Conservation (phyloP, 2,888 invertebrate genomes). For the Caenorhabditis japonica region DNA sequence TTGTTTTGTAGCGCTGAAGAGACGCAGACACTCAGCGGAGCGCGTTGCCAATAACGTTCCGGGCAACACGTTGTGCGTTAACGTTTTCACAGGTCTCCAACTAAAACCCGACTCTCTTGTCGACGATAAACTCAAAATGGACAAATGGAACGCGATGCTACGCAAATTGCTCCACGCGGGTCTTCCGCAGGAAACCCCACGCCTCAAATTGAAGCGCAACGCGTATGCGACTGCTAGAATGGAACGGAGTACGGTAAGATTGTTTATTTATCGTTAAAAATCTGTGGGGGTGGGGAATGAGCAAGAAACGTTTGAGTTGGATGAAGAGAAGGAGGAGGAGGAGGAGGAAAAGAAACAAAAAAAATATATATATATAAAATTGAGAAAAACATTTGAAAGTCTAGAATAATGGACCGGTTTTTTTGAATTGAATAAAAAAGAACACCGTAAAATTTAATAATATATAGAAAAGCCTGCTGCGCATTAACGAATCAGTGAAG, state of each 20-base stretch:
- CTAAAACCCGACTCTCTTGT: conserved; percentile 26
- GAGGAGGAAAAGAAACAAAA: too few relatives aligned
- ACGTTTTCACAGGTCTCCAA: conserved; percentile 27
- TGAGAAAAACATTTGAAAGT: too few relatives aligned
- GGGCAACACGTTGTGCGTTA: too few relatives aligned
- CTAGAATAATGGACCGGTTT: too few relatives aligned
- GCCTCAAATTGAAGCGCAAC: conserved; percentile 52
- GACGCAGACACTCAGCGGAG: too few relatives aligned
- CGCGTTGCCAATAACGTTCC: neutral
- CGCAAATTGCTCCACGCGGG: conserved; percentile 31
- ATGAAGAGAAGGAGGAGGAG: conserved; percentile 1
- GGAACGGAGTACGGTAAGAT: conserved; percentile 34
- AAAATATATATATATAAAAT: too few relatives aligned
- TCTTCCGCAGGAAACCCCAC: conserved; percentile 29
- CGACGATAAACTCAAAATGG: conserved; percentile 31
- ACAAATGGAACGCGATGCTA: conserved; percentile 47
- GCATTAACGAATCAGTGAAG: neutral
- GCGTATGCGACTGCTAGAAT: conserved; percentile 53
- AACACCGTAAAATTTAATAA: too few relatives aligned
- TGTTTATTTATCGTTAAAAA: neutral
- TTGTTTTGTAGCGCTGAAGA: too few relatives aligned
- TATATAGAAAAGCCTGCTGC: too few relatives aligned
- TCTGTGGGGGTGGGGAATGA: conserved; percentile 15
- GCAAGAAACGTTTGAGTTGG: conserved; percentile 26
- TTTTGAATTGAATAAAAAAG: too few relatives aligned